Evolutionary conservation across 2,888 invertebrate species (phyloP), one percentile per base, ranked within the genome.

Genomic region (Dastarcus helophoroides): DNA sequence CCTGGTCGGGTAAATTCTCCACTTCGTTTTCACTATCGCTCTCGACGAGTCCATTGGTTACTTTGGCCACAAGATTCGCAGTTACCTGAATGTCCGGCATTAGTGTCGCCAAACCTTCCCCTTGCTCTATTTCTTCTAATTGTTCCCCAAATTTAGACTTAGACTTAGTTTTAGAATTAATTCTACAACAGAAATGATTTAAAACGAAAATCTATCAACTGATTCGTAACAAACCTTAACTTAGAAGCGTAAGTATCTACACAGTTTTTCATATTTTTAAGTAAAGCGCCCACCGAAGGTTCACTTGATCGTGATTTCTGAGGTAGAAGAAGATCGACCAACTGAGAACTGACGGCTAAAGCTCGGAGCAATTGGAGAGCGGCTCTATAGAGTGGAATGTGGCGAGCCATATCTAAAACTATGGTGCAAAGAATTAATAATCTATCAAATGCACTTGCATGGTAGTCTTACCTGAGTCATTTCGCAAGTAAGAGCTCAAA

Each of bases 391-490:
- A 93, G 69, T 14, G 91, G 90, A 62, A 93, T 89, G 66, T 93
- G 93, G 10, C 91, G 75, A n/a, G 93, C 89, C 82, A 94, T 91
- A 64, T 94, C 93, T 59, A 94, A 64, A 44, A 93, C 93, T 67
- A 22, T 22, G 8, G 19, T 13, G 17, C 38, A 39, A 16, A 25
- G 30, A 35, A 29, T 28, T 22, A 19, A 16, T 31, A 22, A 29
- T 27, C 11, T 14, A 10, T 14, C 3, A 16, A 10, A n/a, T 10
- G 6, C 23, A 24, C 7, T 6, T 6, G 14, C 22, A 29, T n/a
- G 8, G 4, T 17, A 6, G 7, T n/a, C 44, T 44, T 50, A 78
- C 79, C 75, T 9, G 93, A 94, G 62, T 94, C 94, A 53, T 94
- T 94, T 45, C 90, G 70, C 31, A 93, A 68, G 55, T 94, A 93